These are phyloP conservation scores for Drosophila aff. DNA, from an alignment of 1,140 invertebrate species.

Conservation along the genomic window DNA sequence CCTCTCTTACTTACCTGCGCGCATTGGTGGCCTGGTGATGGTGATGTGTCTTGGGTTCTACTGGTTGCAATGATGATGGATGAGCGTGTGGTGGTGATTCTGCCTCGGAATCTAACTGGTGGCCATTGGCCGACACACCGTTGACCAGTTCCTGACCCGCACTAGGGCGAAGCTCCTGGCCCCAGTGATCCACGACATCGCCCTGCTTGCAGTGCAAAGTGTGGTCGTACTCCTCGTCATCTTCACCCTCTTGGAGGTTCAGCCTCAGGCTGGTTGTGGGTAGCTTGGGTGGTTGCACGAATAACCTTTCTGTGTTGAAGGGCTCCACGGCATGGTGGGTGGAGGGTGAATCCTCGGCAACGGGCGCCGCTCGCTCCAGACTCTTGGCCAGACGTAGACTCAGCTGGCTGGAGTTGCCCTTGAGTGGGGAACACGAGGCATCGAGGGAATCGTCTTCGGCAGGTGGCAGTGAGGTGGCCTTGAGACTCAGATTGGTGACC, in stretches of 20 bases:
- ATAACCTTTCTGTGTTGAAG: slow-evolving; percentile 38
- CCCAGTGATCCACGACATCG: slow-evolving; percentile 58
- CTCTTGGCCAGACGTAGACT: slow-evolving; percentile 48
- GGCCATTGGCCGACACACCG: slow-evolving; percentile 54
- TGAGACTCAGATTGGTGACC: slow-evolving; percentile 51
- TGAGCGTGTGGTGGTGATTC: slow-evolving; percentile 10
- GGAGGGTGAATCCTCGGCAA: background rate
- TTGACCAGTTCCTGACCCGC: slow-evolving; percentile 36
- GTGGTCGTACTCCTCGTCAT: slow-evolving; percentile 1
- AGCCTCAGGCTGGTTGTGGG: slow-evolving; percentile 14
- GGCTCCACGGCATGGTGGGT: slow-evolving; percentile 21
- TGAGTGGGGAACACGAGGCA: background rate
- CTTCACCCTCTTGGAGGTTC: slow-evolving; percentile 8
- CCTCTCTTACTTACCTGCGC: slow-evolving; percentile 66
- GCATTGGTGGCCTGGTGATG: slow-evolving; percentile 71
- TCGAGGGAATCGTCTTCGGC: slow-evolving; percentile 1
- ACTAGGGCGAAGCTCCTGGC: slow-evolving; percentile 34
- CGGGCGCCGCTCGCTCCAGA: slow-evolving; percentile 33
- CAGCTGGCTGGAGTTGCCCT: background rate
- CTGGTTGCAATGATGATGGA: slow-evolving; percentile 49
- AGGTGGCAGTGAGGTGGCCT: slow-evolving; percentile 71
- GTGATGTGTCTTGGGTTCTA: slow-evolving; percentile 43
- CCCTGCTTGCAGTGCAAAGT: slow-evolving; percentile 28
- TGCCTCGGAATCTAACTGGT: slow-evolving; percentile 26
- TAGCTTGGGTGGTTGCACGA: slow-evolving; percentile 52